Conservation (phyloP, 2,888 invertebrate genomes). For the Macrosiphum euphorbiae region DNA sequence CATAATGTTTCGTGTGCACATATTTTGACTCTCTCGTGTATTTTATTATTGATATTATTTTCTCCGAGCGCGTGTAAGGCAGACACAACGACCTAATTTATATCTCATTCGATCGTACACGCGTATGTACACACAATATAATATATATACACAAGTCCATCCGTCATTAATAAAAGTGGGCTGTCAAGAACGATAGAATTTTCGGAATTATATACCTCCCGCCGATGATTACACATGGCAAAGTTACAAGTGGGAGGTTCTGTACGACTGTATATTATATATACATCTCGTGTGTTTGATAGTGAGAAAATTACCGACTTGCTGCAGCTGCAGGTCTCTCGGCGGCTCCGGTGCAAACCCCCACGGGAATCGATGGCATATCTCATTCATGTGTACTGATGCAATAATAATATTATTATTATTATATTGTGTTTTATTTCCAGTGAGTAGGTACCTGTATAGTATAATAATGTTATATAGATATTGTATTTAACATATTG, state of each 20-base stretch:
- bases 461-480: too few species aligned
- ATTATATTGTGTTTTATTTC: background rate
- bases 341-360: background rate
- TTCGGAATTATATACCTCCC: constrained; percentile 13
- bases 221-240: background rate
- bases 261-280: too few species aligned
- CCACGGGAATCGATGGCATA: constrained; percentile 26
- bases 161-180: constrained; percentile 42
- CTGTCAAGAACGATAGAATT: constrained; percentile 45
- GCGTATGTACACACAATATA: background rate
- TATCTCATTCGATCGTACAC: background rate
- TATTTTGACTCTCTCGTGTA: background rate
- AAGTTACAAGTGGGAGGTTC: constrained; percentile 26
- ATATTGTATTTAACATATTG: too few species aligned
- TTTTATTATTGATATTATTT: constrained; percentile 6
- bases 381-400: background rate
- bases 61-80: background rate
- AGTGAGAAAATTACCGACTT: constrained; percentile 22
- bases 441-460: background rate
- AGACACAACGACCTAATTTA: constrained; percentile 16
- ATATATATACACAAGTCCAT: background rate
- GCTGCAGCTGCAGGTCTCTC: background rate
- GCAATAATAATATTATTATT: background rate
- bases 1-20: background rate
- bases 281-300: background rate